phyloP scores from a whole-genome alignment of 2,888 invertebrate species.

The Platycnemis pennipes region DNA sequence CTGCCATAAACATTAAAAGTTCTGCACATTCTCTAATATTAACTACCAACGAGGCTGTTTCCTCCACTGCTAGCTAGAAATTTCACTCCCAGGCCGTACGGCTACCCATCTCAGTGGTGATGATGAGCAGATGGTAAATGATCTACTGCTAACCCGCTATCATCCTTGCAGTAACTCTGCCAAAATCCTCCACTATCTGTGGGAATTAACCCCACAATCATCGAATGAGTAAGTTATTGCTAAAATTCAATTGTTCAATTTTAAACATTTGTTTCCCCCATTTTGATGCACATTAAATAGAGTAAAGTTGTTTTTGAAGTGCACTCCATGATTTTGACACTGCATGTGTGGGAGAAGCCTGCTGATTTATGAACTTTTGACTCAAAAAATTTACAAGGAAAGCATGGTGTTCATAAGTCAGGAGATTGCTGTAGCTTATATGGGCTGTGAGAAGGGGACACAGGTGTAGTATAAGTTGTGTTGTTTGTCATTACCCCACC shows the following conservation, averaged over 20 bases:
- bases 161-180: slow-evolving; percentile 36
- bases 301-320: slow-evolving; percentile 30
- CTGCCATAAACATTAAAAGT: not conserved
- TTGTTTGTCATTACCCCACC: not conserved
- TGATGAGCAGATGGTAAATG: slow-evolving; percentile 32
- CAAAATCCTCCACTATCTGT: slow-evolving; percentile 32
- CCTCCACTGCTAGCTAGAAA: slow-evolving; percentile 24
- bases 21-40: slow-evolving; percentile 17
- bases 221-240: slow-evolving; percentile 16
- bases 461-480: not conserved
- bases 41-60: slow-evolving; percentile 13
- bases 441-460: slow-evolving; percentile 28
- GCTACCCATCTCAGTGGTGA: slow-evolving; percentile 15
- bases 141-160: slow-evolving; percentile 15
- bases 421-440: slow-evolving; percentile 31
- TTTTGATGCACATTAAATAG: slow-evolving; percentile 35
- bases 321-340: slow-evolving; percentile 36
- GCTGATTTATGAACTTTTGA: slow-evolving; percentile 22
- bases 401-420: slow-evolving; percentile 28
- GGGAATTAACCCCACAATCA: slow-evolving; percentile 6
- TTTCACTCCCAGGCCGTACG: slow-evolving; percentile 36
- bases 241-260: slow-evolving; percentile 26
- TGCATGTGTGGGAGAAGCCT: slow-evolving; percentile 17
- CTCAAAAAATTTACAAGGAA: not conserved
- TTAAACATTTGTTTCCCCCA: slow-evolving; percentile 39